Evolutionary conservation across 2,113 vertebrate species (phyloP).

Genomic region (Hystrix cristata): DNA sequence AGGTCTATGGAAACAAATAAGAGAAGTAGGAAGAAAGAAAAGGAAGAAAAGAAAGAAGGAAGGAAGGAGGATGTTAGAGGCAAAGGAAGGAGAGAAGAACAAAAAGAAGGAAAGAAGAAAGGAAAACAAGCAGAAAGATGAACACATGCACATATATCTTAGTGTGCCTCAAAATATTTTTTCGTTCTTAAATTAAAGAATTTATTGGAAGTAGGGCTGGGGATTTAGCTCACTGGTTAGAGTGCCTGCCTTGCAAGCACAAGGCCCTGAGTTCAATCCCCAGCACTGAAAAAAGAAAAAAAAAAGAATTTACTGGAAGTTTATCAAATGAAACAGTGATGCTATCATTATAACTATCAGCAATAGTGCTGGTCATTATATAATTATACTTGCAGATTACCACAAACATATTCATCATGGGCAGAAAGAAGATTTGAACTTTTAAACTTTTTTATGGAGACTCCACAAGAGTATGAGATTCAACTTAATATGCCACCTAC

Average conservation of each 20-base stretch:
- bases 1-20: neutral
- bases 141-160: neutral
- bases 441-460: neutral
- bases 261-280: no score
- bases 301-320: no score
- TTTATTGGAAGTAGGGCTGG: no score
- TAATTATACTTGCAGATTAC: neutral
- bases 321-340: neutral
- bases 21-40: neutral
- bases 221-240: no score
- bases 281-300: no score
- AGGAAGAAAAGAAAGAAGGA: neutral
- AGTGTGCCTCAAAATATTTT: neutral
- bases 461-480: neutral
- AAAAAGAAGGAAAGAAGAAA: neutral
- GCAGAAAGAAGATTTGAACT: neutral
- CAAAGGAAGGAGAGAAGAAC: fast-evolving
- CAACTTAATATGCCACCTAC: neutral
- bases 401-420: neutral
- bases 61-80: neutral
- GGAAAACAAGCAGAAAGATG: neutral
- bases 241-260: no score
- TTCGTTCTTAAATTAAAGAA: neutral
- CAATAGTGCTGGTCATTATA: neutral
- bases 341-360: neutral